phyloP scores from a whole-genome alignment of 2,888 invertebrate genomes.

The Hololepta plana region DNA sequence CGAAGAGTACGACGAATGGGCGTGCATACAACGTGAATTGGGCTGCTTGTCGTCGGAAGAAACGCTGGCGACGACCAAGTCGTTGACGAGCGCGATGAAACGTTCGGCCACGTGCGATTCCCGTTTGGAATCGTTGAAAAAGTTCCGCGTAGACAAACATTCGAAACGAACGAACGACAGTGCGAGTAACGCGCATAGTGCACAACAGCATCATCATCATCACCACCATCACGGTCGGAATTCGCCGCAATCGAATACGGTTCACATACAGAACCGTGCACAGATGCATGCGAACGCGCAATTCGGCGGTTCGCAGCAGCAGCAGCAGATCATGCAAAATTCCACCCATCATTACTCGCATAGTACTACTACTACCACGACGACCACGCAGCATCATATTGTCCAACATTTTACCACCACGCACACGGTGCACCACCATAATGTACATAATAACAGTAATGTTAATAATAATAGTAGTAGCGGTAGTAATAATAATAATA shows the following conservation, averaged over 20 bases:
- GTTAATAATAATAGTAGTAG: conserved; percentile 4
- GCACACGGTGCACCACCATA: conserved; percentile 11
- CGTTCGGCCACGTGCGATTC: conserved; percentile 13
- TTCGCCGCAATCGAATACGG: too few species aligned
- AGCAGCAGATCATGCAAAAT: conserved; percentile 7
- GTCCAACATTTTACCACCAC: conserved; percentile 10
- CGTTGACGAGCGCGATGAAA: conserved; percentile 12
- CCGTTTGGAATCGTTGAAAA: conserved; percentile 24
- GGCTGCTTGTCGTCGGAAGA: conserved; percentile 26
- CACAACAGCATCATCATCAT: conserved; percentile 6
- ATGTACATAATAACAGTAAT: conserved; percentile 3
- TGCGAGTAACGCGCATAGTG: conserved; percentile 2
- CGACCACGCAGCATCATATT: conserved; percentile 7
- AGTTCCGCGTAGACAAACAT: conserved; percentile 27
- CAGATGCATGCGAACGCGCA: conserved; percentile 5
- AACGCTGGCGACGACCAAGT: conserved; percentile 6
- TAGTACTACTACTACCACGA: too few species aligned
- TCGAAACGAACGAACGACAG: conserved; percentile 14
- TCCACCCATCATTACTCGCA: conserved; percentile 8
- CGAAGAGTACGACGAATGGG: conserved; percentile 44
- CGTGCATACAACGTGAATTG: conserved; percentile 46
- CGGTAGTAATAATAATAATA: conserved; percentile 5
- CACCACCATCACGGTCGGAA: too few species aligned
- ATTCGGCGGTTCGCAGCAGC: conserved; percentile 7
- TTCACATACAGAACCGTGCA: too few species aligned